Evolutionary conservation across 2,113 vertebrate genomes (phyloP), one percentile per base, ranked within the genome.

Genomic region (Sturnus vulgaris): DNA sequence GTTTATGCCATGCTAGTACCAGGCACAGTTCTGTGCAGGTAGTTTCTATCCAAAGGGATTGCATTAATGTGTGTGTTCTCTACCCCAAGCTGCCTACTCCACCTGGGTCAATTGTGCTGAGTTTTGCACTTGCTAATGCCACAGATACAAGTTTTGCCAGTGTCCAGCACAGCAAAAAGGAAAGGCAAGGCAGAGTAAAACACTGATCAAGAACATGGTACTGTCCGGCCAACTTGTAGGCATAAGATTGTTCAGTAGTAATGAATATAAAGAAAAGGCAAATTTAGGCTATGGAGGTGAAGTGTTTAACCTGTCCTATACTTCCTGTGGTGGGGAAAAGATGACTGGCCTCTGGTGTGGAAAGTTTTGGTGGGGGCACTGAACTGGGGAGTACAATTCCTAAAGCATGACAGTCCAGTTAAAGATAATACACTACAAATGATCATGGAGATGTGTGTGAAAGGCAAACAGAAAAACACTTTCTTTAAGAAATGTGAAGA

Each of bases 401-500:
- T 73, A 30, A 46, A 46, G 23, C 9, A 7, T 0, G 0, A 12
- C 49, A 49, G 9, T 44, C 13, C 16, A 35, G 11, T 14, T 46
- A 80, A 59, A 63, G 39, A n/a, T 35, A 27, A 42, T 30, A 55
- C 4, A 19, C 15, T 46, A 28, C 13, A 79, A 47, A 49, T 10
- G 1, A 10, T 66, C 44, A 33, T 6, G 16, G 37, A 81, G 40
- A 16, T 52, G 8, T 24, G 40, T 20, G 39, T 68, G 44, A 87
- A 73, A 2, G 7, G 21, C 33, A 90, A 82, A 53, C 4, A 79
- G 17, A 22, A 89, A 20, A 83, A 1, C 8, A 50, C 10, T 60
- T 64, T 30, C 15, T 44, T 20, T 76, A 39, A 21, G 16, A 63
- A 79, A 79, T 22, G 20, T 35, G 33, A 72, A 11, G 11, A 75